A percentile compares a stretch with the other conserved stretches of the same genome.
Conservation (phyloP, 2,113 vertebrate genomes). For the Paracyprichromis sp. region DNA sequence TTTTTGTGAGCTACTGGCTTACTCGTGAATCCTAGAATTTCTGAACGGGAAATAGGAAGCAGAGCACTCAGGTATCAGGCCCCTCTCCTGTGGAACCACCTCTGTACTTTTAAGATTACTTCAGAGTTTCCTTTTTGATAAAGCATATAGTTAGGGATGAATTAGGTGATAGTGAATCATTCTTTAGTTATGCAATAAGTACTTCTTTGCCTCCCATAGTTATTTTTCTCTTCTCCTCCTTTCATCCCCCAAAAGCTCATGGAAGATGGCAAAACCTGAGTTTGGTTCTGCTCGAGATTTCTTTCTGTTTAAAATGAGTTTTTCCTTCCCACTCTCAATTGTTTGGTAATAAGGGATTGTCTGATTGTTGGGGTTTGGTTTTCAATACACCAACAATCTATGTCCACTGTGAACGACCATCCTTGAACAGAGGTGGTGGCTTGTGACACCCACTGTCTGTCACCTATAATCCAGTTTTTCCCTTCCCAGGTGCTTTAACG, state of each 20-base stretch:
- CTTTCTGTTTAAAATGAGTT: background rate
- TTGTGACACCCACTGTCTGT: background rate
- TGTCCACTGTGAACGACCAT: background rate
- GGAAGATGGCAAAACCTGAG: background rate
- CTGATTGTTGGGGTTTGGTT: background rate
- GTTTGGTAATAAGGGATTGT: background rate
- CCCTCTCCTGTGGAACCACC: background rate
- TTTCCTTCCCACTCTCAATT: background rate
- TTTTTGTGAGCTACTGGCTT: background rate
- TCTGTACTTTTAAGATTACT: background rate
- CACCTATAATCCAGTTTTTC: background rate
- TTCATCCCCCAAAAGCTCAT: background rate
- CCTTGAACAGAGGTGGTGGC: background rate
- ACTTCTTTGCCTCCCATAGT: background rate
- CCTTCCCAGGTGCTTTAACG: background rate
- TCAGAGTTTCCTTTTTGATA: background rate
- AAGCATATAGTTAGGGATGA: background rate
- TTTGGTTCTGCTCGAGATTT: background rate
- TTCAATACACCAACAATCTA: background rate
- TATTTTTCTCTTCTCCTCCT: background rate
- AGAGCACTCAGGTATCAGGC: background rate
- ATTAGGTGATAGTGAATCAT: background rate
- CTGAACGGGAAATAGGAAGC: background rate
- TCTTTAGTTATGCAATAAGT: background rate
- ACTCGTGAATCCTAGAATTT: background rate